These are phyloP conservation scores for Merops nubicus DNA, from an alignment of 2,113 vertebrate genomes.

Conservation along the genomic window DNA sequence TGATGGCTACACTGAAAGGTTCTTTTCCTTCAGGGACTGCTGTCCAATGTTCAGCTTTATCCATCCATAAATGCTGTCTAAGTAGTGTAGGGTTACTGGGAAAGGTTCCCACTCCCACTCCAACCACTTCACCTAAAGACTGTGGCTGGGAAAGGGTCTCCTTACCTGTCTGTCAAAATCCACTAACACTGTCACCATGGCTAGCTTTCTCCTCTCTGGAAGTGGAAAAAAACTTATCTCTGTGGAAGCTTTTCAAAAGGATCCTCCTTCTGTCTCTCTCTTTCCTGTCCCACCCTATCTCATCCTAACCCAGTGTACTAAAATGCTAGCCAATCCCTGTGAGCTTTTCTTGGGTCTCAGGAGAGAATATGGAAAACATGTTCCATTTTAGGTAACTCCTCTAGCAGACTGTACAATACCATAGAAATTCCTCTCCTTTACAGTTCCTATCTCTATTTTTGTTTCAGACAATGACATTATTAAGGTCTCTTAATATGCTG, in stretches of 20 bases:
- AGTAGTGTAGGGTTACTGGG: neutral
- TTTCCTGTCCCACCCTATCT: neutral
- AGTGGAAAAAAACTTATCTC: neutral
- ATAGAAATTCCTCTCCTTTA: neutral
- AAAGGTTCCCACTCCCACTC: neutral
- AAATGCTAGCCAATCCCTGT: neutral
- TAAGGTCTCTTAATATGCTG: neutral
- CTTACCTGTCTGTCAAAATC: constrained; percentile 34
- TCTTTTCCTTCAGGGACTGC: constrained; percentile 76
- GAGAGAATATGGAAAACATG: neutral
- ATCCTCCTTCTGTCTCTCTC: neutral
- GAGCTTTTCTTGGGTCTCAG: neutral
- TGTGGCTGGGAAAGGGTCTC: neutral
- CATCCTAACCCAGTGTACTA: neutral
- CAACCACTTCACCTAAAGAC: neutral
- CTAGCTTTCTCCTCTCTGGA: neutral
- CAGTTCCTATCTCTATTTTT: neutral
- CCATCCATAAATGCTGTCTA: constrained; percentile 38
- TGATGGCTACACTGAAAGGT: constrained; percentile 77
- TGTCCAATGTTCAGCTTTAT: constrained; percentile 67
- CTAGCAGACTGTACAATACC: neutral
- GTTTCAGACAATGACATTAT: neutral
- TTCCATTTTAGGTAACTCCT: neutral
- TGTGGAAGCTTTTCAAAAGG: neutral
- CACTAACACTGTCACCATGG: neutral